Evolutionary conservation across 2,113 vertebrate species (phyloP).

Genomic region (Pseudopodoces humilis): DNA sequence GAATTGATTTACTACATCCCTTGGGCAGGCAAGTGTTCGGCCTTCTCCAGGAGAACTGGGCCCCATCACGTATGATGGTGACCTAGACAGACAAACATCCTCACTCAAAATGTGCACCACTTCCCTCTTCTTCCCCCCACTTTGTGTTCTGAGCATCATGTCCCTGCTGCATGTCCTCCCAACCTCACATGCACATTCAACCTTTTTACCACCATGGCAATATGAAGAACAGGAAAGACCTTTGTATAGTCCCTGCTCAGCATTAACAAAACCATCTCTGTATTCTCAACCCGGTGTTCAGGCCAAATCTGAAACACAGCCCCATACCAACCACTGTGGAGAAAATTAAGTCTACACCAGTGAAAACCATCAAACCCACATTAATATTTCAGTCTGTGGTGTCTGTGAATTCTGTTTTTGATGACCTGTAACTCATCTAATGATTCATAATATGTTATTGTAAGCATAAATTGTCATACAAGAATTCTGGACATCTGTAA

Average conservation of each 20-base stretch:
- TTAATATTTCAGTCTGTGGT: neutral
- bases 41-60: neutral
- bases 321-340: neutral
- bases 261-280: neutral
- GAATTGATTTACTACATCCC: neutral
- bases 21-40: neutral
- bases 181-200: no score
- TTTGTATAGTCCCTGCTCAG: neutral
- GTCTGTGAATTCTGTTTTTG: neutral
- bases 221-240: fast-evolving
- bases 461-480: neutral
- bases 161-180: neutral
- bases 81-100: neutral
- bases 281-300: neutral
- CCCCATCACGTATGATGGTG: fast-evolving
- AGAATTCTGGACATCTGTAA: constrained; percentile 13
- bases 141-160: neutral
- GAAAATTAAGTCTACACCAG: neutral
- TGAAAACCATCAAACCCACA: neutral
- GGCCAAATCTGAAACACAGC: neutral
- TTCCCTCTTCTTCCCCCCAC: no score
- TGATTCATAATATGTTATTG: neutral
- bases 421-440: neutral
- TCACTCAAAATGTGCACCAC: fast-evolving
- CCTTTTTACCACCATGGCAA: neutral